Evolutionary conservation across 2,888 invertebrate genomes (phyloP), one percentile per base, ranked within the genome.

Genomic region (Thereva unica): DNA sequence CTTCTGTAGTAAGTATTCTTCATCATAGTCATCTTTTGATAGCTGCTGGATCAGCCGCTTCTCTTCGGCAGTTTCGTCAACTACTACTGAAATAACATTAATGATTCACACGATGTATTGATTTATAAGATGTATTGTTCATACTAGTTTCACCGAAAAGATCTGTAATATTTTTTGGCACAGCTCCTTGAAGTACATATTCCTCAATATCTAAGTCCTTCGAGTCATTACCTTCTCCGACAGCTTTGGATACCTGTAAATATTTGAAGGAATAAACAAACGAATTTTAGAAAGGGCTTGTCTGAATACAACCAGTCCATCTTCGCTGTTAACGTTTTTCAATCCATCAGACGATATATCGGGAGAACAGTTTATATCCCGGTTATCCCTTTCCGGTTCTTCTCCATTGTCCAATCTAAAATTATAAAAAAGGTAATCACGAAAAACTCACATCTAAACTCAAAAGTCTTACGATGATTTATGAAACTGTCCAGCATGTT

Each of bases 401-500:
- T 81, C 81, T 5, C 74, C 75, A 23, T 76, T 77, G 68, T 76
- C 77, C 9, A 47, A 10, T 3, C 59, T 65, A 38, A 53, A 34
- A 37, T 57, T 44, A 7, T 57, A 47, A 53, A 40, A 38, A 45
- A 42, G 37, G 41, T 40, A 41, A 54, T 34, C 40, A 49, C 9
- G 10, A 41, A 49, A 10, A n/a, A 23, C 23, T 12, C 37, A 8
- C 8, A n/a, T 10, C 23, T 34, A n/a, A 53, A 23, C 7, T n/a
- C 52, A 40, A 35, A 53, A 8, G 49, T 45, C 64, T 63, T 67
- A 75, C 73, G 76, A 78, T 9, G 77, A 73, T 66, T 83, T 83
- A 74, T 89, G 87, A 77, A 88, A 88, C 73, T 89, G 88, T 0
- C 88, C 89, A 1, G 88, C 87, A 76, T 89, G 88, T 76, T 88